Base-by-base conservation (phyloP, 2,113 vertebrate genomes). In the Upupa epops region DNA sequence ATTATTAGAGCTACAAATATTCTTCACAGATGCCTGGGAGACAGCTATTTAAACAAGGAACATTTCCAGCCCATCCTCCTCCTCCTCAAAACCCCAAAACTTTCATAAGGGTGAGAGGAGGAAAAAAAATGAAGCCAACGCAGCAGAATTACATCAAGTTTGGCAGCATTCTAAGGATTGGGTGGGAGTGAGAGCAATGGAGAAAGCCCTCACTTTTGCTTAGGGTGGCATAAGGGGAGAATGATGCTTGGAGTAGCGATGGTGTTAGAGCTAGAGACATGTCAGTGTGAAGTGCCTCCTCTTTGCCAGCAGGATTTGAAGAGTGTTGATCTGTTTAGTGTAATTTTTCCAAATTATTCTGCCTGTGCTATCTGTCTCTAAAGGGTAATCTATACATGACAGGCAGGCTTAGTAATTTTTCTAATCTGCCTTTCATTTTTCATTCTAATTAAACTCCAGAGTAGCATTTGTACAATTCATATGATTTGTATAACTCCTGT, bases 91-190 rank as follows among this genome's bases (percentile, higher is more conserved):
- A 32, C 40, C 40, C 40, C 40, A 37, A 59, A 45, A 34, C 26
- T 45, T 81, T 91, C 71, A 89, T 32, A 21, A 15, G 86, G 84
- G 83, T 46, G 54, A 70, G 83, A 86, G 81, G 71, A 86, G 65
- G 16, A 95, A 88, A 82, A 40, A 88, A 93, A 82, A 90, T 10
- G n/a, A 66, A 84, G 48, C 59, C 82, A 85, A 87, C 82, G 63
- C 52, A 82, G 74, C 59, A 78, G 55, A 58, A 68, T 75, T 81
- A 86, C 61, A 83, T 75, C 63, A 82, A 58, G 59, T 59, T 87
- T 63, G 55, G 65, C 60, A 93, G 78, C 2, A 2, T 85, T 91
- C 34, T 55, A 55, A 89, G 52, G 28, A 42, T 45, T 19, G 69
- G 26, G 86, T 89, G 80, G 86, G 83, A 88, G 66, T 21, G 45